Evolutionary conservation across 2,113 vertebrate species (phyloP), one percentile per base, ranked within the genome.

Genomic region (Tympanuchus pallidicinctus): DNA sequence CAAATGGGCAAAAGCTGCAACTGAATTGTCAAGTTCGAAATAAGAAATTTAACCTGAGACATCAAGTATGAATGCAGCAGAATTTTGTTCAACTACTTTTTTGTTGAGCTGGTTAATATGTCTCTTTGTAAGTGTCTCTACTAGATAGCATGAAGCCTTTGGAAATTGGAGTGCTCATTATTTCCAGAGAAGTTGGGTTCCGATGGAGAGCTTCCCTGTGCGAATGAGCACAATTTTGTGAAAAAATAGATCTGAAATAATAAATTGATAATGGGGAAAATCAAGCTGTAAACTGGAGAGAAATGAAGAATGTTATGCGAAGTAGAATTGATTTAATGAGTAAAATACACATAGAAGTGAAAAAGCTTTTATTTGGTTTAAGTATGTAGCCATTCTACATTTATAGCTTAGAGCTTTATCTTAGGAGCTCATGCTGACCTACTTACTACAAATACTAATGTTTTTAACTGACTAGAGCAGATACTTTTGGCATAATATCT

Each of bases 391-490:
- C 60, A 14, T 22, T 89, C 38, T 59, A 24, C 6, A 52, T 14
- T 22, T 61, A 36, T 7, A 70, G 9, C 15, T 76, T 30, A 60
- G 45, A 71, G 32, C 27, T 63, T 63, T 57, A 32, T 30, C 30
- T 22, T 3, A 59, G 25, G 13, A 73, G 54, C 19, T 82, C n/a
- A 25, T 1, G 2, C 4, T 87, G 59, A 80, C 45, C 52, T 73
- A 10, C 32, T 34, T 59, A 45, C 65, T 54, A 61, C 65, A 50
- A 80, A 83, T 45, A 5, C 6, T 77, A 3, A 40, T 65, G 10
- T 18, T 89, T 91, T 66, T 18, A 85, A 34, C 32, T 42, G 30
- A 45, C 54, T 40, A 73, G 76, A 71, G 70, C 9, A 91, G 73
- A 50, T 76, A 80, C 60, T 76, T 76, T 45, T 25, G 30, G 20